Evolutionary conservation across 2,888 invertebrate species (phyloP), one percentile per base, ranked within the genome.

Genomic region (Conops quadrifasciatus): DNA sequence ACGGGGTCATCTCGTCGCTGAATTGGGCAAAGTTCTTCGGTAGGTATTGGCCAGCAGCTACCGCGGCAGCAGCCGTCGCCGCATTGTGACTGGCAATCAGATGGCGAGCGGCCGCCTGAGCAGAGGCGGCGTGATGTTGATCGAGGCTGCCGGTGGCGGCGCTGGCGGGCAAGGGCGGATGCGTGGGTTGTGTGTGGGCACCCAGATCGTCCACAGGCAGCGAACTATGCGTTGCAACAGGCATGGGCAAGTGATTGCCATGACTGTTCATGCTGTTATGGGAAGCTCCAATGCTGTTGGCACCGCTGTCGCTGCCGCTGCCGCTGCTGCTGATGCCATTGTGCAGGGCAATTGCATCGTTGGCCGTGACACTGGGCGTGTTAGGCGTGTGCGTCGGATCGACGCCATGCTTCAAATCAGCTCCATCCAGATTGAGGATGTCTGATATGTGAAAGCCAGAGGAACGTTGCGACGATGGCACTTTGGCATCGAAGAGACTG

Each of bases 381-480:
- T 28, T 53, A 11, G 19, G 26, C 11, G 63, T 26, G 15, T 71
- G 74, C 21, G 68, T 24, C 11, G 71, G 67, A 5, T 78, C 82
- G 21, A 80, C 81, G 16, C 80, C 82, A 71, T 81, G 83, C 76
- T 85, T 86, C 30, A 85, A 76, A 51, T 86, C 84, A 16, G 83
- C 88, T 77, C 93, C 93, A 81, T 95, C 95, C 79, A 97, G 88
- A 79, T 97, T 96, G 81, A 97, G 88, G 81, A 97, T 96, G 85
- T 97, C 96, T 79, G 95, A 94, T 80, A 97, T 96, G 81, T 95
- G 94, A 87, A 97, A 97, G 73, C 96, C 94, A 49, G 91, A 91
- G 58, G 92, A 92, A 0, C 93, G 90, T 78, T 92, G 92, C 67
- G 91, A 91, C 9, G 84, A 81, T 43, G 84, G 85, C 70, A 85